Base-by-base conservation (phyloP, 2,797 vertebrate species). In the Gallinago stenura region DNA sequence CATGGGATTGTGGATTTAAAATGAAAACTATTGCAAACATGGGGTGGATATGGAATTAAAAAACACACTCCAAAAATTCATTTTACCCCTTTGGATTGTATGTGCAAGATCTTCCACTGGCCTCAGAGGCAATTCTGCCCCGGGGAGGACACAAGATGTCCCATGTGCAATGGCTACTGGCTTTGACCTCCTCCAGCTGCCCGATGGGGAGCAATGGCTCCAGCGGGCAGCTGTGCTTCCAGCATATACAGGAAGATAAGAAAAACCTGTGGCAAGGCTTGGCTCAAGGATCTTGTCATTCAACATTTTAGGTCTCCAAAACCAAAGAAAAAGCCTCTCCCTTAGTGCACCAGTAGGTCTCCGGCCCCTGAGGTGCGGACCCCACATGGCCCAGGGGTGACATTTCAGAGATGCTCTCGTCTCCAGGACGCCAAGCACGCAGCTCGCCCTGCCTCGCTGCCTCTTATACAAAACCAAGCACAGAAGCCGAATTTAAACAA, bases 51-150 rank as follows among this genome's bases (percentile, higher is more conserved):
- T 75, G 72, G 43, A 31, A 79, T 89, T 73, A 80, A 62, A 78
- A 89, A 51, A 64, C 76, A 96, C 87, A 57, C 58, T 87, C 81
- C 26, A 80, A 95, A 92, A 96, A 95, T 91, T 94, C 87, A 92
- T 95, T 95, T 85, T 53, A 2, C 82, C 93, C 78, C 58, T 95
- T 93, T 69, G 76, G 83, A 87, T 62, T 81, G 28, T 31, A 75
- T 21, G 90, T 94, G 94, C 94, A 95, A 95, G 76, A 78, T 93
- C 89, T 94, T 95, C 95, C 94, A 69, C 95, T 87, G 93, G 87
- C 46, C 84, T 96, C 7, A 0, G 83, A 93, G 93, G 79, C 90
- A 92, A 79, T 69, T 94, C 88, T 90, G 87, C 91, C 87, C 75
- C 0, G 4, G 81, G 80, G 88, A 87, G 95, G 83, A 91, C 81